phyloP scores from a whole-genome alignment of 1,140 invertebrate species.

The Macrocentrus cingulum region DNA sequence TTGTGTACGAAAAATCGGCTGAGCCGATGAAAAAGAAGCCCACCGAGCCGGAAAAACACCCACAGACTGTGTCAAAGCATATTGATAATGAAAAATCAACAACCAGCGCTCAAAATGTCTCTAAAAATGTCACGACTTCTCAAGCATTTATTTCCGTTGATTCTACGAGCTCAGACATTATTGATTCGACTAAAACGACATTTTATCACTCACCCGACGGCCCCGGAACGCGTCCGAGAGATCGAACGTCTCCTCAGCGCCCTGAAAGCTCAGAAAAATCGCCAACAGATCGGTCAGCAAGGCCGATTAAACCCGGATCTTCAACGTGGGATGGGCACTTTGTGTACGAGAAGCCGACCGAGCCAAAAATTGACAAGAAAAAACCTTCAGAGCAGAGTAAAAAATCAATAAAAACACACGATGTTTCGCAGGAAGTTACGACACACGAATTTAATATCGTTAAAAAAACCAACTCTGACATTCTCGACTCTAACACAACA shows the following conservation, averaged over 20 bases:
- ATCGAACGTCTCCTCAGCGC: slow-evolving; percentile 1
- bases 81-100: no score
- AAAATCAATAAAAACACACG: no score
- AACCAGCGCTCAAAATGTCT: no score
- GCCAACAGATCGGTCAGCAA: slow-evolving; percentile 12
- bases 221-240: background rate
- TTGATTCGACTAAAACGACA: slow-evolving; percentile 24
- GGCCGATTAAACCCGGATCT: slow-evolving; percentile 24
- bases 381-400: no score
- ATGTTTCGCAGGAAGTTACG: background rate
- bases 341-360: slow-evolving; percentile 18
- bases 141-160: no score
- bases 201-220: slow-evolving; percentile 14
- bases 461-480: slow-evolving; percentile 1
- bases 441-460: slow-evolving; percentile 10
- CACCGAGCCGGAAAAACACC: slow-evolving; percentile 6
- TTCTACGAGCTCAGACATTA: no score
- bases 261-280: slow-evolving; percentile 24
- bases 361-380: background rate
- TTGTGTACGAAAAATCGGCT: slow-evolving; percentile 23
- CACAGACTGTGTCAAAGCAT: no score
- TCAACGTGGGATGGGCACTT: slow-evolving; percentile 33
- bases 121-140: no score
- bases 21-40: no score
- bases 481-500: slow-evolving; percentile 19